Base-by-base conservation (phyloP, 2,113 vertebrate species). In the Pogona vitticeps region DNA sequence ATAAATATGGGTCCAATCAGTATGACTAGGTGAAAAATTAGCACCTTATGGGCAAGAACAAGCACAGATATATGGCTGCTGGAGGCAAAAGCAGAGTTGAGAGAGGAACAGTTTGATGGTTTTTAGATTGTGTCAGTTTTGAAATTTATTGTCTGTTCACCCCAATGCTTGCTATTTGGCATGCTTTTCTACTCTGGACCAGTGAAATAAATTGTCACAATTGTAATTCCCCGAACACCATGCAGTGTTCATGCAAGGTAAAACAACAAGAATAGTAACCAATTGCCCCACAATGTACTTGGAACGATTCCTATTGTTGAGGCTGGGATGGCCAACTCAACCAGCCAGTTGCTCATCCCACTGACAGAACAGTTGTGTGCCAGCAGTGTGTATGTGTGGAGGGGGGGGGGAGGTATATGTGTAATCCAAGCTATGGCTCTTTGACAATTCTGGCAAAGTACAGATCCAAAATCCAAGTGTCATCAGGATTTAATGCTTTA, bases 201-300 rank as follows among this genome's bases (percentile, higher is more conserved):
- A 6, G 23, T 17, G 21, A 63, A 63, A 80, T 65, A 38, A 80
- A 14, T 65, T 7, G 6, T 20, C 18, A 10, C 79, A 42, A 67
- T 26, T 15, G 6, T 67, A 40, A 42, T 65, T 10, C 79, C 61
- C 79, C 38, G 59, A 36, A 80, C 40, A 58, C 78, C 36, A 18
- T 80, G 61, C 23, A 9, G 59, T 63, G 21, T 63, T 38, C 21
- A 28, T 40, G 61, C 36, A 61, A 33, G 23, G 13, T 28, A 80
- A 80, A 67, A 80, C 36, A 79, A 61, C 33, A 80, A 36, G 61
- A 80, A 80, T 65, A 65, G 36, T 31, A 67, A 80, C 79, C 26
- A 80, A 42, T 20, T 61, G 77, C 58, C 77, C 61, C 21, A 56
- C 36, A 26, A 36, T 38, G 77, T 15, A 80, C 12, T 80, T 61